Base-by-base conservation (phyloP, 2,888 invertebrate genomes). In the Lydus trimaculatus region DNA sequence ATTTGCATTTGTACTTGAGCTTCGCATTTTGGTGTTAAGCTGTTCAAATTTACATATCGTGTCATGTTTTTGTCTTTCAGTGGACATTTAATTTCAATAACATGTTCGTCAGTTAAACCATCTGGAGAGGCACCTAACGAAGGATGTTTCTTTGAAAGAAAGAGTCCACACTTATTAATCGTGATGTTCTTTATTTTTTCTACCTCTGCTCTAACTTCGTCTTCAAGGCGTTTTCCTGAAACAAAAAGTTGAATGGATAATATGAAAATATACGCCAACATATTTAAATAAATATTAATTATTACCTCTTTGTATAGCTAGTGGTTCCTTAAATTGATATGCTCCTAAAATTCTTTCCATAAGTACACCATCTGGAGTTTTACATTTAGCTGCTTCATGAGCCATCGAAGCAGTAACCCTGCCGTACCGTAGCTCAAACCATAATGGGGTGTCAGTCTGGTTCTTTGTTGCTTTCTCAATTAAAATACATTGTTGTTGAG, bases 391-490 rank as follows among this genome's bases (percentile, higher is more conserved):
- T 20, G 39, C 63, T 7, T 56, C 58, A 56, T 66, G 36, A 20
- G 63, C 58, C 56, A 33, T 58, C 33, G 66, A 66, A 15, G 66
- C 66, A 13, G 66, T 66, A 8, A 66, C 58, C 23, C 66, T 31
- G n/a, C 31, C 17, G 31, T 36, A 66, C 48, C 66, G 52, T 58
- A 66, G 31, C 33, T 66, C 58, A 28, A 36, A 31, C 66, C 66
- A 63, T 33, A 33, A 1, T n/a, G n/a, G n/a, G n/a, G n/a, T n/a
- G n/a, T n/a, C n/a, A n/a, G n/a, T n/a, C n/a, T n/a, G n/a, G n/a
- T n/a, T n/a, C n/a, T n/a, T n/a, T n/a, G n/a, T n/a, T n/a, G n/a
- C n/a, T n/a, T n/a, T n/a, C n/a, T n/a, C n/a, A n/a, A n/a, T n/a
- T n/a, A n/a, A n/a, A n/a, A n/a, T n/a, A n/a, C n/a, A n/a, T n/a